These are phyloP conservation scores for Paguma larvata DNA, from an alignment of 2,797 vertebrate genomes.

Conservation along the genomic window DNA sequence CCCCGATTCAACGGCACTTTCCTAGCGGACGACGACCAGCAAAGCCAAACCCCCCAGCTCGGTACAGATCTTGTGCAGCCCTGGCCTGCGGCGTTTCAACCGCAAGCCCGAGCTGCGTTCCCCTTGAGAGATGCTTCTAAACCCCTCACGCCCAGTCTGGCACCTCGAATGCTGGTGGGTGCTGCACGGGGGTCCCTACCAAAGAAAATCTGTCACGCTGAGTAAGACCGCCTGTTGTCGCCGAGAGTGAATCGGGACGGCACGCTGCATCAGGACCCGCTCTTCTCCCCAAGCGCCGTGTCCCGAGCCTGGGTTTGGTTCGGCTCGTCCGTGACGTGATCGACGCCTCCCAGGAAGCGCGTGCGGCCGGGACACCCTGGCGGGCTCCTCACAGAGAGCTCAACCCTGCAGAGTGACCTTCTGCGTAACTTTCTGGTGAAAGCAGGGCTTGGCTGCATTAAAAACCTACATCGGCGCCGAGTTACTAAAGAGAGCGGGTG, in stretches of 20 bases:
- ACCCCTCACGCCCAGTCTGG: accelerated
- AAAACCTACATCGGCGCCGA: not conserved
- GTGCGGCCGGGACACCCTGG: not conserved
- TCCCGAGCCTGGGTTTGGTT: accelerated
- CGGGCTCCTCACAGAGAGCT: not conserved
- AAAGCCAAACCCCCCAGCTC: not conserved
- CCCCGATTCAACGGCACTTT: not conserved
- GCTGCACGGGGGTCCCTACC: accelerated
- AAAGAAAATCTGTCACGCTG: not conserved
- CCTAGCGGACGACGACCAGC: accelerated
- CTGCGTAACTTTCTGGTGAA: not conserved
- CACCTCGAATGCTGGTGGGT: accelerated
- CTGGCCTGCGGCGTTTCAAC: accelerated
- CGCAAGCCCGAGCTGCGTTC: not conserved
- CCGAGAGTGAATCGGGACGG: accelerated
- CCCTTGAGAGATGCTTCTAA: not conserved
- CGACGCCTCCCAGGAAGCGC: not conserved
- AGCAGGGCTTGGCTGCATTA: not conserved
- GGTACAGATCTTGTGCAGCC: not conserved
- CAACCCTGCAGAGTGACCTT: not conserved
- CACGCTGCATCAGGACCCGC: accelerated
- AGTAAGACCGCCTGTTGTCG: not conserved
- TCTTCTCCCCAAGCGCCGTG: accelerated
- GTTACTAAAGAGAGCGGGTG: not conserved
- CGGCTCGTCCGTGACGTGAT: not conserved